These are phyloP conservation scores for Linepithema humile DNA, from an alignment of 1,140 invertebrate genomes.

Conservation along the genomic window DNA sequence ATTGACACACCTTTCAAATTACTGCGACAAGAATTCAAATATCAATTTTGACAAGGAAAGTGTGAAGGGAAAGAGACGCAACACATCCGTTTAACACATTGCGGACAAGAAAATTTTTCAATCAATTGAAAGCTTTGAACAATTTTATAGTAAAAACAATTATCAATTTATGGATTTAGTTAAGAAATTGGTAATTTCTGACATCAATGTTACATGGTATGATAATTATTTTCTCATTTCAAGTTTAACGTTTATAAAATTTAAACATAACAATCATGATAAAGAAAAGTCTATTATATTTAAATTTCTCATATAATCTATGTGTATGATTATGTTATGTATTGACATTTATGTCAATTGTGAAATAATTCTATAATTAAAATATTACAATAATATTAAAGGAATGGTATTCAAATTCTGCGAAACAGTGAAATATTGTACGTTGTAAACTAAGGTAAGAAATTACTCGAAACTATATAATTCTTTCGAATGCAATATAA, in stretches of 20 bases:
- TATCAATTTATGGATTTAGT: too few species aligned
- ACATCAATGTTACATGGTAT: background rate
- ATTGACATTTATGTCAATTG: background rate
- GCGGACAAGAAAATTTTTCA: background rate
- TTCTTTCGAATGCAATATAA: background rate
- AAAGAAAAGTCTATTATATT: background rate
- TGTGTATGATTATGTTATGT: too few species aligned
- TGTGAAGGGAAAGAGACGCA: background rate
- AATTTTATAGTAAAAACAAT: too few species aligned
- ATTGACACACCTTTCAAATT: conserved; percentile 1
- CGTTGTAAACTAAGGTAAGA: background rate
- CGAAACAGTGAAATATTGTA: background rate
- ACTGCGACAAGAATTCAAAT: background rate
- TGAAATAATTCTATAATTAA: background rate
- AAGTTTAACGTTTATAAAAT: background rate
- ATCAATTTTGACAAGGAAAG: background rate
- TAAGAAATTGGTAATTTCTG: background rate
- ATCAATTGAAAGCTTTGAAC: background rate
- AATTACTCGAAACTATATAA: too few species aligned
- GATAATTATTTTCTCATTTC: background rate
- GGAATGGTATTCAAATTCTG: background rate
- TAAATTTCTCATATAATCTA: background rate
- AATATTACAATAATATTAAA: background rate
- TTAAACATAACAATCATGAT: background rate
- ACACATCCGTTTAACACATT: conserved; percentile 10